Percentiles rank a stretch among this genome's conserved stretches.
These are phyloP conservation scores for Hepsetus odoe DNA, from an alignment of 2,113 vertebrate genomes.

Conservation along the genomic window DNA sequence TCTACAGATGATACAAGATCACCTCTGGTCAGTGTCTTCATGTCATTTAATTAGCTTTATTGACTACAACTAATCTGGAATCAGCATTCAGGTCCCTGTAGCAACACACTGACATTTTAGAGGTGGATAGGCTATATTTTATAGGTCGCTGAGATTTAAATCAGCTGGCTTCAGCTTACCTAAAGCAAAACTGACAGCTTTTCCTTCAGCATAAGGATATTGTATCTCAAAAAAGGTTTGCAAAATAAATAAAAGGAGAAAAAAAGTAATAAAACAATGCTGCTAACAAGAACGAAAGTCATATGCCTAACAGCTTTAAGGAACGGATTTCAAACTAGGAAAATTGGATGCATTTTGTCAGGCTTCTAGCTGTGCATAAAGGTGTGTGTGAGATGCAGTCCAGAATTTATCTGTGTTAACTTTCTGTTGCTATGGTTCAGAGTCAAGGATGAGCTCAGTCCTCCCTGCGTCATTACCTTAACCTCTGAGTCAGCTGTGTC, in stretches of 20 bases:
- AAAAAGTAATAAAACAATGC: background rate
- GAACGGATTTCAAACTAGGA: too few species aligned
- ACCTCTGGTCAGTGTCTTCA: too few species aligned
- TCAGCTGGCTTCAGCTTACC: background rate
- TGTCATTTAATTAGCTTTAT: too few species aligned
- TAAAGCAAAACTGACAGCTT: background rate
- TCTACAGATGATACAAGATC: too few species aligned
- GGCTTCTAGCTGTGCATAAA: background rate
- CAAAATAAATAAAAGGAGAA: background rate
- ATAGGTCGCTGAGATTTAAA: too few species aligned
- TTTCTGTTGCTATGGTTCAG: constrained; percentile 31
- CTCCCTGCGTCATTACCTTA: constrained; percentile 33
- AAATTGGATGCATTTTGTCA: too few species aligned
- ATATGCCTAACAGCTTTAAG: too few species aligned
- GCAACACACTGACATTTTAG: background rate
- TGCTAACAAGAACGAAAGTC: too few species aligned
- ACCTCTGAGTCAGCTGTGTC: constrained; percentile 42
- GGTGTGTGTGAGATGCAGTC: background rate
- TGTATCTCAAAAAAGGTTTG: too few species aligned
- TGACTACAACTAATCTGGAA: background rate
- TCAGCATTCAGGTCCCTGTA: background rate
- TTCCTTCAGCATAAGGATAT: too few species aligned
- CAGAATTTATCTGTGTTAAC: constrained; percentile 18
- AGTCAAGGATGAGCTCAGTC: constrained; percentile 12
- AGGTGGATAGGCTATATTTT: background rate